A percentile compares a stretch with the other conserved stretches of the same genome.
Conservation (phyloP, 2,113 vertebrate species). For the Carassius auratus region DNA sequence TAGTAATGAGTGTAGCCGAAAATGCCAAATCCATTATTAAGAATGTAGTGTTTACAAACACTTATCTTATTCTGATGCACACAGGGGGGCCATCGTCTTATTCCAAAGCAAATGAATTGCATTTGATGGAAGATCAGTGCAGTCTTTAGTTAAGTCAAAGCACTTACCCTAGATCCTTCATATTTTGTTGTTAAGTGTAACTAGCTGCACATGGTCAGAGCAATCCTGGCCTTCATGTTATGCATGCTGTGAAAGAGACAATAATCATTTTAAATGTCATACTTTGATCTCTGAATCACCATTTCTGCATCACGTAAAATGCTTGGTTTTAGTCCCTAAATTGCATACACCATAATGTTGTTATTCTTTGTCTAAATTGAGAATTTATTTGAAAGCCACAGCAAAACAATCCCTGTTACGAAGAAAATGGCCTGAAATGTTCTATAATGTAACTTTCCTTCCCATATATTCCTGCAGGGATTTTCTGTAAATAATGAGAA, state of each 20-base stretch:
- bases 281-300: slow-evolving; percentile 46
- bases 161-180: not conserved
- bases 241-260: slow-evolving; percentile 45
- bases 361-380: slow-evolving; percentile 69
- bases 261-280: slow-evolving; percentile 43
- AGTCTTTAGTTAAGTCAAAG: not conserved
- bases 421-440: slow-evolving; percentile 2
- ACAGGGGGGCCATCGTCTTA: not conserved
- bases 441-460: slow-evolving; percentile 3
- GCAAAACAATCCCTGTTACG: slow-evolving; percentile 50
- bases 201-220: not conserved
- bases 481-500: slow-evolving; percentile 14
- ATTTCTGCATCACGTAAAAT: slow-evolving; percentile 57
- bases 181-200: slow-evolving; percentile 3
- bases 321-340: slow-evolving; percentile 73
- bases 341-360: slow-evolving; percentile 78
- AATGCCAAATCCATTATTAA: not conserved
- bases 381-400: slow-evolving; percentile 72
- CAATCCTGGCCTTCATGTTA: slow-evolving; percentile 11
- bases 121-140: not conserved
- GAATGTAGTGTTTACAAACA: not conserved
- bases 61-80: not conserved
- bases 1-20: not conserved
- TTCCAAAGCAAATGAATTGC: not conserved
- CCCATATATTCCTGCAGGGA: slow-evolving; percentile 26